Base-by-base conservation (phyloP, 92 coral and sea anemone genomes). In the Palythoa caribaeorum region DNA sequence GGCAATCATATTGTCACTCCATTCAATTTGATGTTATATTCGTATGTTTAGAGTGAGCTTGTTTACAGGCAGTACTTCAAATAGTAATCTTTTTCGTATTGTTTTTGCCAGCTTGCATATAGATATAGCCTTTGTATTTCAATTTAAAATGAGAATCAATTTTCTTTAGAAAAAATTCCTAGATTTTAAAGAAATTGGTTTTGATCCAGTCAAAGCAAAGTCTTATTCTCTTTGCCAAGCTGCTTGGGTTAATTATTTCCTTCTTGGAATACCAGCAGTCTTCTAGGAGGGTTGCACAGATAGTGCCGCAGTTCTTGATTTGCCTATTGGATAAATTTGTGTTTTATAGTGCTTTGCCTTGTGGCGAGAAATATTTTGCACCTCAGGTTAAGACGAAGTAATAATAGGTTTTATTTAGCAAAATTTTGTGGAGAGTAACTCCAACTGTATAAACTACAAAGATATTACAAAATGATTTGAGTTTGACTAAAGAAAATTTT, bases 381-480 rank as follows among this genome's bases (percentile, higher is more conserved):
- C 39, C 47, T n/a, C 19, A 35, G 44, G 35, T 70, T 10, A 38
- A 36, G 28, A 77, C 48, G 37, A 15, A 28, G 20, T 38, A 63
- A 63, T 38, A 15, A 65, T 3, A 51, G 20, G 39, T 68, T 68
- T 65, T 47, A 47, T 53, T 81, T 28, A 36, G 59, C 39, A 21
- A 79, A 48, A 20, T 21, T 66, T 81, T 40, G 38, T 60, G n/a
- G 57, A 50, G 62, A 63, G 37, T 20, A 65, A 81, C 57, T 38
- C 15, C 16, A 59, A 47, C 52, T 81, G 86, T 81, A 81, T 66
- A 81, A 81, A 77, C 68, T 21, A 60, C 10, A 17, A 65, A 81
- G 17, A 21, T 50, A 40, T 81, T 81, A 19, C 86, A 17, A 6
- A 47, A 28, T 81, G 44, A 81, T 81, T 80, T 38, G 57, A 66